Base-by-base conservation (phyloP, 92 coral and sea anemone species). In the Zoanthus sansibaricus region DNA sequence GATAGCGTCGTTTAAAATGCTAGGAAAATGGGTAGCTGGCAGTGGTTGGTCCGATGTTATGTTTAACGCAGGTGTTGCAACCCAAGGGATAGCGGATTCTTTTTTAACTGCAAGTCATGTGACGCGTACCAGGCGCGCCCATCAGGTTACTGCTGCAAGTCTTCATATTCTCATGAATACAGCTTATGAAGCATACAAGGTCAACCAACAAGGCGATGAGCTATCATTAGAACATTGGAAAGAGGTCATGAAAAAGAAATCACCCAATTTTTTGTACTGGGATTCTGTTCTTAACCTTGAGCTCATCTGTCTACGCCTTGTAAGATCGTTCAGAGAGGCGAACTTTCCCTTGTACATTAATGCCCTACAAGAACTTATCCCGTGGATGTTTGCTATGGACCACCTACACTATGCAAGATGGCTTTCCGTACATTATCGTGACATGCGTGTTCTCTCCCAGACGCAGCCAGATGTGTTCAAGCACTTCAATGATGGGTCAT, bases 341-440 rank as follows among this genome's bases (percentile, higher is more conserved):
- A 54, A 87, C 82, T 93, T 91, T 64, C 17, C 88, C 30, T 73
- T 91, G 59, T 93, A 91, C 69, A 87, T 86, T 71, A 64, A 91
- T 20, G 76, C 91, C 51, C 45, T 87, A 59, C 70, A 83, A 72
- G 79, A 88, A 83, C 76, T 93, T 54, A 72, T 91, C 37, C 94
- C 94, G 14, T 91, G 94, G 91, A 64, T 93, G 90, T 91, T 93
- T 86, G 92, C 93, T 10, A 70, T 88, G 88, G 88, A 90, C 62
- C 90, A 87, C 31, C 66, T 4, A 37, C 2, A 37, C 42, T 37
- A 37, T 37, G 42, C 42, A 37, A 37, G 42, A 37, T 37, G 42
- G 42, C 42, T 37, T 37, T 37, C 42, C 42, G 42, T 37, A 37
- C 42, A 37, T 37, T 37, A 37, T 37, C 59, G 89, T 54, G 86